Conservation (phyloP, 1,140 invertebrate genomes). For the Pentalonia nigronervosa region DNA sequence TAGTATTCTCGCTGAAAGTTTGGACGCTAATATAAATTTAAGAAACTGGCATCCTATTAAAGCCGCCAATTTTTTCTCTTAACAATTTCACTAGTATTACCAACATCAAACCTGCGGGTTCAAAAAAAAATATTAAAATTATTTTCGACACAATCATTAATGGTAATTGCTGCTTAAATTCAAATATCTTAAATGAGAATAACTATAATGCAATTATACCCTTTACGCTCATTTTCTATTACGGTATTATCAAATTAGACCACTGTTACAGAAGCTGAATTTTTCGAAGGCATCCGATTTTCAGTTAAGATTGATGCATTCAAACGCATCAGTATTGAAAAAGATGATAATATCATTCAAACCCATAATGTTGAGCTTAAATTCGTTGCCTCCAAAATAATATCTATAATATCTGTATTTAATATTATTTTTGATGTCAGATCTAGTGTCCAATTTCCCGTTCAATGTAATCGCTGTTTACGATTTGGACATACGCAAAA, state of each 20-base stretch:
- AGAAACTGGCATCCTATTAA: too few relatives aligned
- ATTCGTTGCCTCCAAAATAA: neutral
- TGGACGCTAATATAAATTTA: too few relatives aligned
- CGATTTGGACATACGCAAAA: neutral
- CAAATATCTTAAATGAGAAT: neutral
- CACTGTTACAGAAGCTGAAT: neutral
- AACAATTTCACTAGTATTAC: neutral
- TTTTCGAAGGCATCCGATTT: neutral
- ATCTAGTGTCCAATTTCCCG: neutral
- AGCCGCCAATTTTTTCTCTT: neutral
- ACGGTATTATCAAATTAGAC: neutral
- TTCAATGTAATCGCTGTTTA: neutral
- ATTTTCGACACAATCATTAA: neutral
- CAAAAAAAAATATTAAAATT: neutral
- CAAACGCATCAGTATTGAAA: neutral
- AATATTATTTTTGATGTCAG: neutral
- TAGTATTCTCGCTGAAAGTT: too few relatives aligned
- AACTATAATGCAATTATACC: neutral
- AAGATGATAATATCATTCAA: neutral
- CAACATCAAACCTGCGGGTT: neutral
- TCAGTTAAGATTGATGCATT: neutral
- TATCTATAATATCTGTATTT: neutral
- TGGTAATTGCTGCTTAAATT: neutral
- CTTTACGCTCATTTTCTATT: neutral
- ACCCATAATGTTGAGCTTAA: neutral